Evolutionary conservation across 2,113 vertebrate species (phyloP).

Genomic region (Tyto alba): DNA sequence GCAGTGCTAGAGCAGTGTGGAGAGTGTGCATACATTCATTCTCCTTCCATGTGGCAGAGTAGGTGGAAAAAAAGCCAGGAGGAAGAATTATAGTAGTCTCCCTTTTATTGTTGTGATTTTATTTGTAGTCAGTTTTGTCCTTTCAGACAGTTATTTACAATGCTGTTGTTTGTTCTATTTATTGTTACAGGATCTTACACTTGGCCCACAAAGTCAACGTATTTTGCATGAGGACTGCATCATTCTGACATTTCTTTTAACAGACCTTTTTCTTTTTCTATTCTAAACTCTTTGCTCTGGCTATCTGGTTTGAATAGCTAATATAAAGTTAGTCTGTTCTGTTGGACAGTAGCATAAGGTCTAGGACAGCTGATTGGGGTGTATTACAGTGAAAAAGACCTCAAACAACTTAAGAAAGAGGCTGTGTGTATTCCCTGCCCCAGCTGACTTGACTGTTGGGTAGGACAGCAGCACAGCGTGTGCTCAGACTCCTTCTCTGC

Average conservation of each 20-base stretch:
- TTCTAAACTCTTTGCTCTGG: background rate
- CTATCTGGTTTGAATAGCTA: background rate
- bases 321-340: background rate
- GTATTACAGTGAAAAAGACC: background rate
- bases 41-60: background rate
- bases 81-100: background rate
- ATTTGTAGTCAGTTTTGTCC: constrained; percentile 6
- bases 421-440: background rate
- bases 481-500: background rate
- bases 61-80: background rate
- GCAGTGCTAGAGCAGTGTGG: background rate
- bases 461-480: background rate
- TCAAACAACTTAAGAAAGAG: background rate
- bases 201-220: background rate
- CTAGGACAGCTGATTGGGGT: background rate
- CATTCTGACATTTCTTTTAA: background rate
- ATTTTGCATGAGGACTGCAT: background rate
- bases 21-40: background rate
- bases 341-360: background rate
- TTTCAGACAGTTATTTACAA: constrained; percentile 3
- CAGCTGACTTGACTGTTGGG: background rate
- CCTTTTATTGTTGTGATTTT: background rate
- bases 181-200: background rate
- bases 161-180: background rate
- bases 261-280: background rate